A percentile compares a stretch with the other conserved stretches of the same genome.
Conservation (phyloP, 2,113 vertebrate genomes). For the Apteryx mantelli region DNA sequence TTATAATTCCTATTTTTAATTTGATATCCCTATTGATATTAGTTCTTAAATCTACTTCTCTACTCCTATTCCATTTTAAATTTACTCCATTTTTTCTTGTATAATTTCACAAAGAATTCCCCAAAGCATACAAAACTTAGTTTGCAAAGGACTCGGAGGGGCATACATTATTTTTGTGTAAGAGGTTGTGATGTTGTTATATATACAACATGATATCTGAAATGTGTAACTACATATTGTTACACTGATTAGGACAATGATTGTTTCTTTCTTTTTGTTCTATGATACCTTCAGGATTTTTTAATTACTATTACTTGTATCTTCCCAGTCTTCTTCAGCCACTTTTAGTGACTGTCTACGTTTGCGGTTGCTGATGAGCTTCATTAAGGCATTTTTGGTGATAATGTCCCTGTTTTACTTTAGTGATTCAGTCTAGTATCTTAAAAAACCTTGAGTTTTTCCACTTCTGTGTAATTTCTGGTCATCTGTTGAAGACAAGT, state of each 20-base stretch:
- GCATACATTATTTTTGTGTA: background rate
- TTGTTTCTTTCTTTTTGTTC: background rate
- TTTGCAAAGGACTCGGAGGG: background rate
- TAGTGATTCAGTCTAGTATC: background rate
- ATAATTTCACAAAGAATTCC: background rate
- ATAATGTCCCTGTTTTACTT: background rate
- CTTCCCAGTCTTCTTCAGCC: background rate
- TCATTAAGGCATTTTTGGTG: conserved; percentile 56
- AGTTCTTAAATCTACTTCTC: background rate
- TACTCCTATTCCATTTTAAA: background rate
- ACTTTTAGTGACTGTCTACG: background rate
- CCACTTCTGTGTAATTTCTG: background rate
- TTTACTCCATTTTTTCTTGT: background rate
- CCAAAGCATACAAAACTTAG: background rate
- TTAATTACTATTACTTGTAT: background rate
- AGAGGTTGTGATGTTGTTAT: accelerated
- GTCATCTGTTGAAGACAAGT: conserved; percentile 35
- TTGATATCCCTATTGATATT: background rate
- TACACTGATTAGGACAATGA: background rate
- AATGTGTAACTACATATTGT: background rate
- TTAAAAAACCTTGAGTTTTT: conserved; percentile 38
- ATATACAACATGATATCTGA: background rate
- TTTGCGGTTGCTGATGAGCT: conserved; percentile 56
- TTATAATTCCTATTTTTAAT: background rate
- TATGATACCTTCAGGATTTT: background rate